Conservation (phyloP, 2,888 invertebrate genomes). For the Himalopsyche tibetana region DNA sequence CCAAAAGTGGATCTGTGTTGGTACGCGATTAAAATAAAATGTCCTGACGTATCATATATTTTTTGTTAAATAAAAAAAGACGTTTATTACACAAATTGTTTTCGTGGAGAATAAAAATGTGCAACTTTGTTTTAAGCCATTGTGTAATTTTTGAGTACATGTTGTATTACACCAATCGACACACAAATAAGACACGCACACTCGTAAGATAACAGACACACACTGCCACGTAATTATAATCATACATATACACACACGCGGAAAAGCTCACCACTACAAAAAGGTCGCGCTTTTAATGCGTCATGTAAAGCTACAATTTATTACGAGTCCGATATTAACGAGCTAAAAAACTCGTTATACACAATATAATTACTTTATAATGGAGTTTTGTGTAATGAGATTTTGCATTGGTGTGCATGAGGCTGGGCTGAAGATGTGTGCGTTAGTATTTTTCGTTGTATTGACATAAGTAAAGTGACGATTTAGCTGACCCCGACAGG, state of each 20-base stretch:
- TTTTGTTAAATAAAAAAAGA: too few relatives aligned
- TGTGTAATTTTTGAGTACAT: conserved; percentile 22
- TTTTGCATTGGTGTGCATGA: conserved; percentile 59
- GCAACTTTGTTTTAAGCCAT: neutral
- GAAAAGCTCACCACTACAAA: conserved; percentile 44
- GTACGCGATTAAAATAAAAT: too few relatives aligned
- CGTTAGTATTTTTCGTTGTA: conserved; percentile 22
- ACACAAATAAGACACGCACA: conserved; percentile 36
- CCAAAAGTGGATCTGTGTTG: too few relatives aligned
- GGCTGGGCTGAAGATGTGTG: conserved; percentile 36
- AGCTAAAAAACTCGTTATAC: conserved; percentile 66
- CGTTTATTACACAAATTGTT: too few relatives aligned
- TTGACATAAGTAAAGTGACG: conserved; percentile 32
- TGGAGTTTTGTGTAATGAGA: conserved; percentile 66
- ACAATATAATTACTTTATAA: conserved; percentile 66
- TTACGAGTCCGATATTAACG: conserved; percentile 65
- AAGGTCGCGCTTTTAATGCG: conserved; percentile 53
- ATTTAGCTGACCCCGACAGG: neutral
- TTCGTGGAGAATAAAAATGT: too few relatives aligned
- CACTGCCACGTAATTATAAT: conserved; percentile 5
- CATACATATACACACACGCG: conserved; percentile 40
- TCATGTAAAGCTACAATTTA: conserved; percentile 65
- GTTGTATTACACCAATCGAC: conserved; percentile 42
- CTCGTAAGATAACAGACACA: neutral
- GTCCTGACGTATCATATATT: too few relatives aligned